phyloP scores from a whole-genome alignment of 2,113 vertebrate species.

The Mesembrinibis cayennensis region DNA sequence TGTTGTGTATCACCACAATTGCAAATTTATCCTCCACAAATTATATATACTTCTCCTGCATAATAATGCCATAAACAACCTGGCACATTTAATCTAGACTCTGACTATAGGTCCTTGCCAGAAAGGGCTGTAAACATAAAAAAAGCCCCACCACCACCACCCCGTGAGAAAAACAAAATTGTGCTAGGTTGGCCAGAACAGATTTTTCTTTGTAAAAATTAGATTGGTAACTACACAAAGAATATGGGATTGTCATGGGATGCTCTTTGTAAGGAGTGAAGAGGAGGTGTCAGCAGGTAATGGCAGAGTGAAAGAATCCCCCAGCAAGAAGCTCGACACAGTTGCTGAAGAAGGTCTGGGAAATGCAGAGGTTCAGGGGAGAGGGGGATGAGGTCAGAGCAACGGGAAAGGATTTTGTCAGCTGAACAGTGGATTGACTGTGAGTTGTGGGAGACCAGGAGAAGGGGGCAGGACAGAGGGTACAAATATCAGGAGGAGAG shows the following conservation, averaged over 20 bases:
- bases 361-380: background rate
- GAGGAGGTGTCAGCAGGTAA: background rate
- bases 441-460: background rate
- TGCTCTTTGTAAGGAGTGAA: background rate
- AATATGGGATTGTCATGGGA: background rate
- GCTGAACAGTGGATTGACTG: background rate
- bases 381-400: background rate
- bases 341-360: background rate
- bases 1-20: background rate
- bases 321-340: background rate
- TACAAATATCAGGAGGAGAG: background rate
- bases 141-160: accelerated
- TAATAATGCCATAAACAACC: background rate
- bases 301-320: background rate
- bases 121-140: background rate
- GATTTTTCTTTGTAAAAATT: background rate
- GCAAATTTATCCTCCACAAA: background rate
- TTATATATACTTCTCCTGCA: background rate
- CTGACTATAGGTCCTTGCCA: background rate
- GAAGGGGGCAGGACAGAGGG: background rate
- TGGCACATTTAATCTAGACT: background rate
- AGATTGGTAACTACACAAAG: background rate
- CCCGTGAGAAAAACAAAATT: background rate
- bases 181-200: background rate
- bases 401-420: background rate